Percentiles rank a stretch among this genome's conserved stretches.
phyloP scores from a whole-genome alignment of 2,113 vertebrate genomes.

The Poeciliopsis retropinna region DNA sequence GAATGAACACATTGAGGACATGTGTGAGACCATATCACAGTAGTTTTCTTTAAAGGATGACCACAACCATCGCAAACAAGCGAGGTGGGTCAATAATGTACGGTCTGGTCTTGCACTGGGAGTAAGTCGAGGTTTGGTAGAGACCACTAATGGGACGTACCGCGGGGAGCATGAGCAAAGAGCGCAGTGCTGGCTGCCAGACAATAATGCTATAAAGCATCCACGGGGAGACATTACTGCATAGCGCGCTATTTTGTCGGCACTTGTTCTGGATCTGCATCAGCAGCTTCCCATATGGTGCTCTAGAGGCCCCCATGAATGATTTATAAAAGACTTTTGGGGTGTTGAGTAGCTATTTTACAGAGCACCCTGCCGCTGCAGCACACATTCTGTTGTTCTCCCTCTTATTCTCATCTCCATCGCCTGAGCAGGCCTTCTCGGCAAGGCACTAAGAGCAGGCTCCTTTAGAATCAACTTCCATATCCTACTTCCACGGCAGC shows the following conservation, averaged over 20 bases:
- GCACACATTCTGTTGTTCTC: slow-evolving; percentile 7
- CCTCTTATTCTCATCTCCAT: slow-evolving; percentile 19
- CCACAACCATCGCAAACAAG: slow-evolving; percentile 74
- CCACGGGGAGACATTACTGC: slow-evolving; percentile 62
- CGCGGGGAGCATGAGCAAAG: slow-evolving; percentile 54
- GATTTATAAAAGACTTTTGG: slow-evolving; percentile 59
- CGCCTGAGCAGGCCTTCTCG: slow-evolving; percentile 1
- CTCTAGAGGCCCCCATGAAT: slow-evolving; percentile 59
- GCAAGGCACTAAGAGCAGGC: slow-evolving; percentile 15
- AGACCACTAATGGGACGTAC: slow-evolving; percentile 56
- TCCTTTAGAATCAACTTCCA: slow-evolving; percentile 55
- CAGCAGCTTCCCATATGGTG: slow-evolving; percentile 53
- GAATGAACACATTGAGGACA: slow-evolving; percentile 18
- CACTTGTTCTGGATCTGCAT: slow-evolving; percentile 59
- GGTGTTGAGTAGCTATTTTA: slow-evolving; percentile 58
- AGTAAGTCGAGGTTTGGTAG: slow-evolving; percentile 54
- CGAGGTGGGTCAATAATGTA: slow-evolving; percentile 75
- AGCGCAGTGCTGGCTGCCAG: slow-evolving; percentile 47
- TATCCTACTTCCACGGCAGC: slow-evolving; percentile 63
- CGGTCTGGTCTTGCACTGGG: slow-evolving; percentile 53
- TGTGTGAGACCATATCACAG: slow-evolving; percentile 49
- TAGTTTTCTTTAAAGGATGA: slow-evolving; percentile 62
- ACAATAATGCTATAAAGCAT: slow-evolving; percentile 56
- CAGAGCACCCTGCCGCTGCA: slow-evolving; percentile 36
- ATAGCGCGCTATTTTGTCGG: slow-evolving; percentile 53